phyloP scores from a whole-genome alignment of 1,140 invertebrate genomes.

The Venturia canescens region DNA sequence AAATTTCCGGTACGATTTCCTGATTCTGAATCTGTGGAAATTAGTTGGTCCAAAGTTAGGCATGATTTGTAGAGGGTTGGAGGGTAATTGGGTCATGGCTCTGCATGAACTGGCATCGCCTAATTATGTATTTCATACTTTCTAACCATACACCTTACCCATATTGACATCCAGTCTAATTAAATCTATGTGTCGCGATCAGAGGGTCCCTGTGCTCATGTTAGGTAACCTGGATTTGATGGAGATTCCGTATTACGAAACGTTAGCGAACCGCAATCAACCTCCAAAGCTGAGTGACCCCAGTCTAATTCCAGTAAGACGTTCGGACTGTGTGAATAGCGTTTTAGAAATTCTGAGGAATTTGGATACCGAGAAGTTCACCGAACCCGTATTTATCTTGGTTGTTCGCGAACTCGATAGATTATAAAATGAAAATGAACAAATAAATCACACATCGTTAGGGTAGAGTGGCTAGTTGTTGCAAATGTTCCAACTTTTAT shows the following conservation, averaged over 20 bases:
- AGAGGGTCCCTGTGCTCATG: too few species aligned
- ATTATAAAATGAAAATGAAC: not conserved
- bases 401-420: not conserved
- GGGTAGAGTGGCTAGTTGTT: not conserved
- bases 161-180: too few species aligned
- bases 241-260: too few species aligned
- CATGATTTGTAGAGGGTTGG: not conserved
- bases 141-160: too few species aligned
- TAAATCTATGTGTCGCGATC: too few species aligned
- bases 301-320: too few species aligned
- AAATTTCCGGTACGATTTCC: conserved; percentile 1
- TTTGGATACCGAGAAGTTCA: not conserved
- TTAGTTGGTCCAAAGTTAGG: not conserved
- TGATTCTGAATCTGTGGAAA: not conserved
- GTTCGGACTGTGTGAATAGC: too few species aligned
- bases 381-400: not conserved
- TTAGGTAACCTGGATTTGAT: too few species aligned
- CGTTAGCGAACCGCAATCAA: too few species aligned
- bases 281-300: too few species aligned
- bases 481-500: conserved; percentile 5
- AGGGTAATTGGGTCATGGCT: not conserved
- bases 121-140: not conserved
- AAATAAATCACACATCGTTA: not conserved
- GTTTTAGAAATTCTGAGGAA: not conserved
- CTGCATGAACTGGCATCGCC: not conserved